Base-by-base conservation (phyloP, 2,888 invertebrate species). In the Hyppa rectilinea region DNA sequence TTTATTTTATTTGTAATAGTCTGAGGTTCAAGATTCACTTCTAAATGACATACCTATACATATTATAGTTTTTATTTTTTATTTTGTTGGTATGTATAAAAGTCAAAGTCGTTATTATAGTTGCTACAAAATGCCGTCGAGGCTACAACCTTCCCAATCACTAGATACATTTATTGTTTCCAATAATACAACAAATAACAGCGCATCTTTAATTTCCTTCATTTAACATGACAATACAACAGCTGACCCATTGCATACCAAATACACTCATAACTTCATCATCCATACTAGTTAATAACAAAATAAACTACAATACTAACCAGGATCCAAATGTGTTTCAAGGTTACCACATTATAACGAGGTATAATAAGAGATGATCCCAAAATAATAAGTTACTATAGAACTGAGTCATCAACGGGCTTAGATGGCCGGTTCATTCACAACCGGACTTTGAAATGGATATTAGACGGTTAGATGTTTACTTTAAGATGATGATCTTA, bases 381-480 rank as follows among this genome's bases (percentile, higher is more conserved):
- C 60, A 75, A 84, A 84, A 76, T 80, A 71, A 84, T 83, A 74
- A 52, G 64, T 75, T 82, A 78, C 71, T 56, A 76, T 45, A 63
- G 62, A 49, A 4, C 68, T 87, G 85, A 86, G 31, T 87, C 86
- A 87, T 79, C 78, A 49, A 58, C 47, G 9, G 34, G n/a, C 65
- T 67, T 40, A 45, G 52, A 59, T 29, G 56, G 75, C 47, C 53
- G 66, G 70, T 68, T 75, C 76, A 80, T 80, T 78, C 67, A 76
- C 53, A 79, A 78, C 80, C 84, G 78, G 84, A 84, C 77, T 72
- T 84, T 31, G 64, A 71, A 43, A 52, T 73, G 31, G 17, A 52
- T 70, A 62, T 56, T 4, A 45, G n/a, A 75, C 66, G 9, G 34
- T 63, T 36, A 40, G 40, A 6, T 73, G 26, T 79, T 64, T 67